Base-by-base conservation (phyloP, 2,888 invertebrate species). In the Drosophila colorata region DNA sequence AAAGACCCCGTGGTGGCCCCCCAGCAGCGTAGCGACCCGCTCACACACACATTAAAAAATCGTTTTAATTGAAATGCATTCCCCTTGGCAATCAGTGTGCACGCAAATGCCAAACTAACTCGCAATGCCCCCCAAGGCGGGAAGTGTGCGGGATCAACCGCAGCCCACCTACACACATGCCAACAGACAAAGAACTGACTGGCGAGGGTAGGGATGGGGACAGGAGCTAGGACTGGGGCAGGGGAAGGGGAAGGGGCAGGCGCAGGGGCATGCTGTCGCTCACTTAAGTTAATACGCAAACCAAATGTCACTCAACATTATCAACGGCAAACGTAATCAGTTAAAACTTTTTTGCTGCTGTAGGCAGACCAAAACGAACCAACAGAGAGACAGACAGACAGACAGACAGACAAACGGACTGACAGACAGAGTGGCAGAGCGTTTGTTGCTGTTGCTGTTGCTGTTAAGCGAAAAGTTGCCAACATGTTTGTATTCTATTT, bases 291-390 rank as follows among this genome's bases (percentile, higher is more conserved):
- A 88, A 88, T 85, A 88, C 88, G 88, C 79, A 86, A 88, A 86
- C 85, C 80, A 88, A 84, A 83, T 87, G 85, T 88, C 85, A 86
- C 88, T 88, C 88, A 86, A 84, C 85, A 88, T 85, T 87, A 85
- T 85, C 84, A 85, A 85, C 80, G 64, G 85, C 88, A 83, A 88
- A 88, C 78, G 84, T 86, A 88, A 85, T 85, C 85, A 87, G 88
- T 83, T 84, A 78, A 81, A 86, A 88, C 69, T 87, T 80, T 74
- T 69, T 63, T 64, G 52, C 63, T 72, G 71, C 64, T 78, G 71
- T 58, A 66, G 69, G 66, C 72, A 64, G 68, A 37, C 56, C 57
- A 57, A 63, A 74, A 68, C 49, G 67, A 73, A 28, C 56, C 48
- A 59, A 38, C 46, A 35, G 57, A 58, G 55, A 40, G 48, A 23